phyloP scores from a whole-genome alignment of 2,888 invertebrate genomes.

The Standfussiana lucernea region DNA sequence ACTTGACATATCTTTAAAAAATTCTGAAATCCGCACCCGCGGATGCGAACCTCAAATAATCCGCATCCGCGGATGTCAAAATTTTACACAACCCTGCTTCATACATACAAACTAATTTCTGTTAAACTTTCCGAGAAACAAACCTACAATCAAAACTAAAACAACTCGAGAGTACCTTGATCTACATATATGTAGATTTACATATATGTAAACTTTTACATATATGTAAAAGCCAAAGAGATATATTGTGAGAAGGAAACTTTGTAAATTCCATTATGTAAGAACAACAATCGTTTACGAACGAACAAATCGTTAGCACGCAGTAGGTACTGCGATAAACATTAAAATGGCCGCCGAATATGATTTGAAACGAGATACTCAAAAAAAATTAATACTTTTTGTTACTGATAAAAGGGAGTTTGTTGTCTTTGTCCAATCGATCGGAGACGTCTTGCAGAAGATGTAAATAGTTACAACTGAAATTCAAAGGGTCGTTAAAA shows the following conservation, averaged over 20 bases:
- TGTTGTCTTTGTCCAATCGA: conserved; percentile 28
- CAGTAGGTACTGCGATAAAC: background rate
- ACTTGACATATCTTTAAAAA: too few species aligned
- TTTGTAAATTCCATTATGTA: conserved; percentile 62
- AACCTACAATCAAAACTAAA: conserved; percentile 43
- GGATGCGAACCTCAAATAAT: too few species aligned
- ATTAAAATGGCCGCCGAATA: background rate
- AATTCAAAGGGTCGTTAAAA: conserved; percentile 44
- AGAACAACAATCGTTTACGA: conserved; percentile 55
- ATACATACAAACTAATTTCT: conserved; percentile 17
- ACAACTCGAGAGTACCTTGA: conserved; percentile 39
- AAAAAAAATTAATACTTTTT: conserved; percentile 20
- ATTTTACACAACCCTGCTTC: too few species aligned
- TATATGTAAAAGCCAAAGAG: conserved; percentile 56
- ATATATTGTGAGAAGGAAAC: conserved; percentile 61
- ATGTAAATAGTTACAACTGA: conserved; percentile 19
- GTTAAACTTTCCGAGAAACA: conserved; percentile 1
- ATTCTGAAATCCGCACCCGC: too few species aligned
- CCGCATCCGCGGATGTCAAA: too few species aligned
- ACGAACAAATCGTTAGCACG: conserved; percentile 51
- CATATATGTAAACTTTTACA: too few species aligned
- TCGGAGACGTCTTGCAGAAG: conserved; percentile 9
- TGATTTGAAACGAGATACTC: conserved; percentile 15
- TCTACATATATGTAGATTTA: too few species aligned
- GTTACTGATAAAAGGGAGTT: conserved; percentile 19